Evolutionary conservation across 2,888 invertebrate species (phyloP), one percentile per base, ranked within the genome.

Genomic region (Melanchra persicariae): DNA sequence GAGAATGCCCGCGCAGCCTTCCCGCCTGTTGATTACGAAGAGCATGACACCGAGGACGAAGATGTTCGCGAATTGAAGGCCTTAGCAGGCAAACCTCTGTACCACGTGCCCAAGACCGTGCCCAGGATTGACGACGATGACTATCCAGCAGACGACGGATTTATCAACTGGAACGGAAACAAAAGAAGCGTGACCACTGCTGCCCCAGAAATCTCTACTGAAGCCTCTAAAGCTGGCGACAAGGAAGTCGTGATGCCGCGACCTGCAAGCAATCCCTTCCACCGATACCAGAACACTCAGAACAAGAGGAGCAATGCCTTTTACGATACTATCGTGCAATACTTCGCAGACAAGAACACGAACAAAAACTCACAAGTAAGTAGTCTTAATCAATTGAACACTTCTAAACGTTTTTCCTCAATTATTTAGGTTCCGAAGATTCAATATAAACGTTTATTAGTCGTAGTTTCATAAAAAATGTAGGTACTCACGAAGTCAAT

Each of bases 31-130:
- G 93, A 94, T 85, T 94, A 94, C 80, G 93, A 94, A 64, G 93
- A 94, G 59, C 91, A 91, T 37, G 93, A 95, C 54, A 88, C 93
- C 59, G 97, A 97, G 82, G 97, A 97, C 83, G 97, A 97, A 90
- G 97, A 97, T 73, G 97, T 97, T 0, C 93, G 96, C 71, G 97
- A 97, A 86, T 89, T 97, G 65, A 97, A 97, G 88, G 97, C 97
- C 62, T 89, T 97, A 74, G 96, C 97, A 1, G 96, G 95, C 49
- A 96, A 96, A 83, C 95, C 96, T 45, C 83, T 95, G n/a, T 95
- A 96, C 80, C 95, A 95, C 76, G 93, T 90, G n/a, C 94, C 96
- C 0, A 95, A 96, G 86, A 95, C 95, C 6, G 94, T 90, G 30
- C 94, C 95, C 22, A 91, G 88, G 69, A 89, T 91, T 71, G 93